Base-by-base conservation (phyloP, 2,797 vertebrate genomes). In the Urocyon cinereoargenteus region DNA sequence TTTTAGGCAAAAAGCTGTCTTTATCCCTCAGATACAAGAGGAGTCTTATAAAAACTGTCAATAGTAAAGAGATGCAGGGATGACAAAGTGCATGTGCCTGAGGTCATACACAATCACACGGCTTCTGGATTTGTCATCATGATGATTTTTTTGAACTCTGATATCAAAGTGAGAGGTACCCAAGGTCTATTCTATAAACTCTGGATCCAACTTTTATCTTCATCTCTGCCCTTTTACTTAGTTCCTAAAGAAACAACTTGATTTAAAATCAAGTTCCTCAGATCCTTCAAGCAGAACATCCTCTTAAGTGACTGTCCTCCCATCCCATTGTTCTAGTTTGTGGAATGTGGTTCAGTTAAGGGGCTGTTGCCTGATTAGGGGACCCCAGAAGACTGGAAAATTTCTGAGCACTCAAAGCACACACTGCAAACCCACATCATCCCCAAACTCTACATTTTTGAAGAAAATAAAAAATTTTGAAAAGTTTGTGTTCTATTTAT, bases 381-480 rank as follows among this genome's bases (percentile, higher is more conserved):
- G 73, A 97, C 90, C 97, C 96, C 97, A 98, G 96, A 97, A 98
- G 95, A 97, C 86, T 92, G 81, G 51, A 92, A 85, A 62, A 84
- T 90, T 95, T 89, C 92, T 97, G 72, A 92, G 14, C 59, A 94
- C 78, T 91, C 89, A 68, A 94, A 95, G 97, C 93, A 97, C 64
- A 84, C 68, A 62, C 18, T 88, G 13, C 78, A 90, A 93, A 68
- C 91, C 66, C 66, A n/a, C 16, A 66, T 61, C 22, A 86, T 36
- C 36, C 72, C 73, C 10, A 95, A 72, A 93, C 11, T 94, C 18
- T 49, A 83, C n/a, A 89, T 4, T 90, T 75, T 62, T 28, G 15
- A 11, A 75, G 28, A 51, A 45, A 72, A 21, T 36, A 40, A 45
- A 73, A 26, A 5, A 22, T 7, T 59, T 78, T 86, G 59, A 1